A percentile compares a stretch with the other conserved stretches of the same genome.
Evolutionary conservation across 2,113 vertebrate species (phyloP).

Genomic region (Agelaius phoeniceus): DNA sequence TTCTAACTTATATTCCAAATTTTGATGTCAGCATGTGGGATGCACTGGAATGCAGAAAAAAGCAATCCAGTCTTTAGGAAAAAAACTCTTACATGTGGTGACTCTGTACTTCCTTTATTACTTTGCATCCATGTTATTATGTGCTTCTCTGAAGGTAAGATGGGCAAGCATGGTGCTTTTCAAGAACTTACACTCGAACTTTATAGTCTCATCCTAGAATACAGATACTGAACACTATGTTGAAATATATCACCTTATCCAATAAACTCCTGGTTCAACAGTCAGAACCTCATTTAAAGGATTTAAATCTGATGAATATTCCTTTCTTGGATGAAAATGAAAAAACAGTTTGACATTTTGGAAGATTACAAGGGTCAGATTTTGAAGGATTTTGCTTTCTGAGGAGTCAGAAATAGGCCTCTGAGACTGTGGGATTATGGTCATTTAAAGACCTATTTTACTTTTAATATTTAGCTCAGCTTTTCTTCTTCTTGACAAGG

Average conservation of each 20-base stretch:
- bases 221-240: neutral
- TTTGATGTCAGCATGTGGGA: neutral
- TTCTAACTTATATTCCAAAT: neutral
- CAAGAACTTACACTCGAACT: neutral
- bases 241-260: neutral
- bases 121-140: neutral
- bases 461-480: neutral
- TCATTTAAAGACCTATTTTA: neutral
- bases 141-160: neutral
- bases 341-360: slow-evolving; percentile 27
- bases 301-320: slow-evolving; percentile 31
- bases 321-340: neutral
- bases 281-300: slow-evolving; percentile 9
- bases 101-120: neutral
- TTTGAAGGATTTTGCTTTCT: neutral
- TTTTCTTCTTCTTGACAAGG: slow-evolving; percentile 16
- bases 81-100: neutral
- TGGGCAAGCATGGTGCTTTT: neutral
- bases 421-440: neutral
- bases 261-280: neutral
- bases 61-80: neutral
- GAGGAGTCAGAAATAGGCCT: neutral
- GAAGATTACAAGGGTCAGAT: slow-evolving; percentile 6
- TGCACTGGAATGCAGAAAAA: neutral
- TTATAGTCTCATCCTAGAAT: neutral